These are phyloP conservation scores for Apeltes quadracus DNA, from an alignment of 2,113 vertebrate species.

Conservation along the genomic window DNA sequence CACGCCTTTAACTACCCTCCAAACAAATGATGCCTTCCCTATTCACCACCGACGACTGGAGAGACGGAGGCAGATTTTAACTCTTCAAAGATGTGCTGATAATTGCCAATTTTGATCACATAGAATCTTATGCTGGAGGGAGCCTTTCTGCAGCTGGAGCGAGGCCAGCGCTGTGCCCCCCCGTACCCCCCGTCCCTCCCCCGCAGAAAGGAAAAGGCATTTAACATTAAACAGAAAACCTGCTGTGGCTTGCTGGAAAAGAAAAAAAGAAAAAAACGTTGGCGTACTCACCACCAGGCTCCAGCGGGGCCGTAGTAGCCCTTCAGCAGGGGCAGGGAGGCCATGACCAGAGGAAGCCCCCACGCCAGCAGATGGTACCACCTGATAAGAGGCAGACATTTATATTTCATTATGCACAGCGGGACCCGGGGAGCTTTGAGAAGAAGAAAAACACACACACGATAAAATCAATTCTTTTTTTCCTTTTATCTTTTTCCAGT, in stretches of 20 bases:
- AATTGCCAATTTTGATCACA: conserved; percentile 64
- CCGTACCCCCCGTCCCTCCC: conserved; percentile 22
- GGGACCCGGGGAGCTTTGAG: conserved; percentile 15
- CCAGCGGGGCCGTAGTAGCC: conserved; percentile 82
- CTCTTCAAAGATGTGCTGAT: conserved; percentile 58
- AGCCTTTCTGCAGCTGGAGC: conserved; percentile 36
- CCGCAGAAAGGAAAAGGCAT: conserved; percentile 34
- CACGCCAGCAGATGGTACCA: conserved; percentile 82
- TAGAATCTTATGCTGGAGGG: conserved; percentile 39
- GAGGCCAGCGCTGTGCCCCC: conserved; percentile 40
- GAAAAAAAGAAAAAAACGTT: neutral
- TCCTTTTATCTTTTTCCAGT: conserved; percentile 33
- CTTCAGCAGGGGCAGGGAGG: conserved; percentile 75
- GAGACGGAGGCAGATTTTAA: conserved; percentile 30
- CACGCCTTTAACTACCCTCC: conserved; percentile 49
- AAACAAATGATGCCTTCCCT: conserved; percentile 64
- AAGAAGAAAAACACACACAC: conserved; percentile 3
- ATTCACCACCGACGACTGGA: conserved; percentile 26
- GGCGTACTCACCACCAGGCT: conserved; percentile 76
- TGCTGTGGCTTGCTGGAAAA: conserved; percentile 1
- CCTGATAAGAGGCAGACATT: conserved; percentile 68
- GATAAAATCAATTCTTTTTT: conserved; percentile 46
- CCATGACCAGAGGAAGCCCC: conserved; percentile 80
- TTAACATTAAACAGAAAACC: conserved; percentile 49
- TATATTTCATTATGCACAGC: conserved; percentile 45